These are phyloP conservation scores for Drosophila dives DNA, from an alignment of 2,888 invertebrate species.

Conservation along the genomic window DNA sequence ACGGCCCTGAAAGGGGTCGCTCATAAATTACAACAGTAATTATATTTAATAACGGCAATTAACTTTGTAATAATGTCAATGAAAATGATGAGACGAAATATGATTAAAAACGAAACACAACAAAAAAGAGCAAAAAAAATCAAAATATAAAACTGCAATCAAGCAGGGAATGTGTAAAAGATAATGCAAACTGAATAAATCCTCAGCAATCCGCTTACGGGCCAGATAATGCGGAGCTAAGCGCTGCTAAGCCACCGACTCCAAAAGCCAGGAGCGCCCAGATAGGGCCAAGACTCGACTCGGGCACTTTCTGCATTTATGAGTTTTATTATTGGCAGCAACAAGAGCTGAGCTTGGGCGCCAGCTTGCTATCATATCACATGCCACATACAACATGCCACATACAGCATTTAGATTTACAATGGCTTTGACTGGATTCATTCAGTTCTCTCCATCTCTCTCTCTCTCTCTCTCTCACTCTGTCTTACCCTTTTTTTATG, in stretches of 20 bases:
- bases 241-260: slow-evolving; percentile 26
- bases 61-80: slow-evolving; percentile 80
- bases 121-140: slow-evolving; percentile 9
- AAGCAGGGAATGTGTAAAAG: slow-evolving; percentile 1
- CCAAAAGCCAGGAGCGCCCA: neutral
- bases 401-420: slow-evolving; percentile 65
- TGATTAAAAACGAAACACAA: slow-evolving; percentile 66
- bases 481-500: slow-evolving; percentile 59
- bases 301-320: slow-evolving; percentile 63
- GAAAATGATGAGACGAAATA: slow-evolving; percentile 77
- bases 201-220: slow-evolving; percentile 53
- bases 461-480: neutral
- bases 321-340: slow-evolving; percentile 42
- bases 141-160: slow-evolving; percentile 1
- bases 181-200: slow-evolving; percentile 32
- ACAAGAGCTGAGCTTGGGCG: slow-evolving; percentile 20
- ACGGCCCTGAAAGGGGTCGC: slow-evolving; percentile 73
- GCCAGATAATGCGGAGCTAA: slow-evolving; percentile 64
- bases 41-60: slow-evolving; percentile 78
- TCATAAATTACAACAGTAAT: slow-evolving; percentile 78
- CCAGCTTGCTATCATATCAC: slow-evolving; percentile 24
- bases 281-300: slow-evolving; percentile 9
- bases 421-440: slow-evolving; percentile 43
- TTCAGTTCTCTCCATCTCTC: slow-evolving; percentile 3
- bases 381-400: slow-evolving; percentile 8